Evolutionary conservation across 2,797 vertebrate species (phyloP), one percentile per base, ranked within the genome.

Genomic region (Florisuga fusca): DNA sequence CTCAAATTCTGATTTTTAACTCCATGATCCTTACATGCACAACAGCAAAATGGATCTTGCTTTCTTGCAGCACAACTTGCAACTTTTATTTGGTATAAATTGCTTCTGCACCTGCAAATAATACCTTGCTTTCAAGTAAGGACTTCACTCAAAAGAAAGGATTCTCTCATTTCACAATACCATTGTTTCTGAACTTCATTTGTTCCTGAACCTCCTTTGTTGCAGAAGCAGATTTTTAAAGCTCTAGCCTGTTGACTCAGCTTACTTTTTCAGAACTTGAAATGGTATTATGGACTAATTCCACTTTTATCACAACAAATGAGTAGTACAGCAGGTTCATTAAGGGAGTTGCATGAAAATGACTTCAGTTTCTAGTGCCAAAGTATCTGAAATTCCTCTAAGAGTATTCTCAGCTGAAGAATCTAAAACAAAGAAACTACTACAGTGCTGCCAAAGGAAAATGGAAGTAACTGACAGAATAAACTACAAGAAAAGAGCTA

Each of bases 1-100:
- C 75, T 84, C 83, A 84, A 84, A 93, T 83, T 81, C 75, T 90
- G 73, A 8, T 46, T 92, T 90, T 85, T 62, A 61, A 66, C 73
- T 84, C 84, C n/a, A 2, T 20, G 17, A 87, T 75, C 76, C 67
- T 94, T 54, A 85, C 96, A 91, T 41, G 29, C 89, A 91, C 53
- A 15, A 91, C 63, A 94, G 87, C 82, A 91, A 94, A 94, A 94
- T 33, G 25, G 48, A 50, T 85, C 36, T 62, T 68, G 18, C 38
- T 84, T 96, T 93, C 50, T 74, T 58, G 73, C 48, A 92, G 55
- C 0, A 0, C 66, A 84, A 89, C 80, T 43, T 34, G 84, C 46
- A 79, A 0, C 67, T 25, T 82, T 55, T 27, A 20, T 64, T 92
- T 89, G 86, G 79, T 66, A 64, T 15, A 80, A 58, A 55, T 71